Conservation (phyloP, 2,888 invertebrate genomes). For the Drosophila macrospina region DNA sequence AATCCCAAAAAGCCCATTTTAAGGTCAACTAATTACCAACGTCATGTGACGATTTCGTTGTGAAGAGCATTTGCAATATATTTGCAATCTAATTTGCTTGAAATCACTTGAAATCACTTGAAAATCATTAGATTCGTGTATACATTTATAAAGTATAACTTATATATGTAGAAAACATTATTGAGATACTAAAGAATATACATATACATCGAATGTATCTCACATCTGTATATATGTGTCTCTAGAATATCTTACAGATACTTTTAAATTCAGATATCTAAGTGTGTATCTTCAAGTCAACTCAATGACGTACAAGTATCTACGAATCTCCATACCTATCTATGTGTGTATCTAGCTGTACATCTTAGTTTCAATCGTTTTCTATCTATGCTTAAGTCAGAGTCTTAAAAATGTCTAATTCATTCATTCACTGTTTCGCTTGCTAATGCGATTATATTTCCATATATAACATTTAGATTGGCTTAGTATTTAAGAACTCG, state of each 20-base stretch:
- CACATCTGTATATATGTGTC: background rate
- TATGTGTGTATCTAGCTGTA: background rate
- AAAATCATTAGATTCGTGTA: background rate
- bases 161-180: background rate
- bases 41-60: constrained; percentile 55
- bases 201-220: background rate
- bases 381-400: constrained; percentile 4
- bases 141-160: background rate
- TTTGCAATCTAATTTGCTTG: constrained; percentile 27
- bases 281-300: constrained; percentile 1
- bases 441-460: background rate
- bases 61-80: constrained; percentile 33
- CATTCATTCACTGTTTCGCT: background rate
- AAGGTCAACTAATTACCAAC: constrained; percentile 59
- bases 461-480: background rate
- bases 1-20: constrained; percentile 63
- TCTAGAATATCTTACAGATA: background rate
- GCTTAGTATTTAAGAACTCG: constrained; percentile 12
- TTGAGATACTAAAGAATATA: too few species aligned
- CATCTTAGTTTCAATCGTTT: constrained; percentile 3
- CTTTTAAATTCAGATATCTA: background rate
- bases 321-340: background rate
- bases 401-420: constrained; percentile 5
- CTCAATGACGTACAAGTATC: background rate
- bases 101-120: constrained; percentile 9